phyloP scores from a whole-genome alignment of 2,113 vertebrate genomes.

The Dicerorhinus sumatrensis region DNA sequence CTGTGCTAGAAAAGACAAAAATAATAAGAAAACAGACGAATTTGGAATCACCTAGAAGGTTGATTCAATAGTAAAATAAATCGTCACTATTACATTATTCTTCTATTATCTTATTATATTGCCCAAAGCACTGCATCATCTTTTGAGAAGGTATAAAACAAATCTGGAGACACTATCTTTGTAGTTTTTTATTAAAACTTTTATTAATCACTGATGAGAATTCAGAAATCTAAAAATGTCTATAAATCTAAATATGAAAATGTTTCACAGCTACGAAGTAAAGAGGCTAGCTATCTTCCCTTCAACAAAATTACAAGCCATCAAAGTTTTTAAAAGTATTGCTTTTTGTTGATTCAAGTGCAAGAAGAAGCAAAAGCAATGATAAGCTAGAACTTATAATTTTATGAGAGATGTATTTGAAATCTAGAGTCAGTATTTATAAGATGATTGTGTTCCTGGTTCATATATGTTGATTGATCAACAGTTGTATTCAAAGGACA shows the following conservation, averaged over 20 bases:
- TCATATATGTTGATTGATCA: background rate
- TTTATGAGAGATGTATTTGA: background rate
- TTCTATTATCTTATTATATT: background rate
- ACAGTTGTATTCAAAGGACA: background rate
- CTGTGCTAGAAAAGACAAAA: slow-evolving; percentile 15
- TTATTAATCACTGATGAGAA: slow-evolving; percentile 18
- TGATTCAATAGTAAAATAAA: slow-evolving; percentile 4
- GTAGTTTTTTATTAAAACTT: background rate
- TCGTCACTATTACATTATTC: background rate
- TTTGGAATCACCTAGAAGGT: background rate
- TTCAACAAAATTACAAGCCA: no score
- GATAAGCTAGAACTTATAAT: no score
- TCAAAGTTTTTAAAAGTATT: no score
- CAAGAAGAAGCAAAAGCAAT: no score
- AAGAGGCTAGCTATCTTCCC: no score
- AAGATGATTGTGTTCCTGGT: background rate
- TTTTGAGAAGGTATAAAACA: slow-evolving; percentile 21
- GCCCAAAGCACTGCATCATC: background rate
- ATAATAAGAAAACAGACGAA: slow-evolving; percentile 7
- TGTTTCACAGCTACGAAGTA: no score
- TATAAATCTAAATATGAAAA: no score
- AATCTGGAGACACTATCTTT: background rate
- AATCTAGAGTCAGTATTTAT: background rate
- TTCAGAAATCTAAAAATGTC: background rate
- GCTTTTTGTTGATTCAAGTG: no score